These are phyloP conservation scores for Solea solea DNA, from an alignment of 2,113 vertebrate species.

Conservation along the genomic window DNA sequence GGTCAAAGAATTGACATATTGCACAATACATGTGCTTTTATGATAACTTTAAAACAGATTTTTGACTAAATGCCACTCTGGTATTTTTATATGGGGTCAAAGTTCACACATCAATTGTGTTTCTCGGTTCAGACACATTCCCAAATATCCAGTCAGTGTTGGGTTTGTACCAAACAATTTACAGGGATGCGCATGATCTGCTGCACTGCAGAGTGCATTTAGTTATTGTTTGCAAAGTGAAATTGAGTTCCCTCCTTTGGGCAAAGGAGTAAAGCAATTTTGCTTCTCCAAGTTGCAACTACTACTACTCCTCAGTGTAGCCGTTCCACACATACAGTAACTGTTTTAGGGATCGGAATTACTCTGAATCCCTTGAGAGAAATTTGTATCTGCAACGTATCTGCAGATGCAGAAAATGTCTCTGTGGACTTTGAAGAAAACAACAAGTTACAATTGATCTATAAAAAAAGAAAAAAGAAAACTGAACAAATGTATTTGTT, in stretches of 20 bases:
- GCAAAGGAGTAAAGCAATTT: constrained; percentile 35
- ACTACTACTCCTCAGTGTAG: constrained; percentile 23
- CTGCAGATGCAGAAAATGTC: constrained; percentile 55
- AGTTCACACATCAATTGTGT: not conserved
- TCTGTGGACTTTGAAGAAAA: constrained; percentile 22
- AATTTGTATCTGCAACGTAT: constrained; percentile 41
- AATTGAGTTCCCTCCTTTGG: constrained; percentile 17
- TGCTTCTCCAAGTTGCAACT: constrained; percentile 26
- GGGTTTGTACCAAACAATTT: not conserved
- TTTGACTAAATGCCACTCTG: not conserved
- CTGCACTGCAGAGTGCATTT: constrained; percentile 17
- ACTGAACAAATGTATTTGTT: constrained; percentile 41
- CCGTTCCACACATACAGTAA: constrained; percentile 32
- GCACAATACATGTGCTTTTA: not conserved
- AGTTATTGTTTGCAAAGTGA: constrained; percentile 33
- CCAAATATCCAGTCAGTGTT: not conserved
- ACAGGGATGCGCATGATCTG: constrained; percentile 1
- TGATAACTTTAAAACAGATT: constrained; percentile 10
- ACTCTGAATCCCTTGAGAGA: constrained; percentile 21
- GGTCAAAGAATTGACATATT: constrained; percentile 32
- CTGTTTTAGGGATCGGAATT: constrained; percentile 46
- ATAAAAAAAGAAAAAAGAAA: constrained; percentile 43
- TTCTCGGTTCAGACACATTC: not conserved
- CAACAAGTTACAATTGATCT: constrained; percentile 47
- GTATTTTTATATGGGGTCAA: not conserved